phyloP scores from a whole-genome alignment of 2,888 invertebrate genomes.

The Caenorhabditis drosophilae region DNA sequence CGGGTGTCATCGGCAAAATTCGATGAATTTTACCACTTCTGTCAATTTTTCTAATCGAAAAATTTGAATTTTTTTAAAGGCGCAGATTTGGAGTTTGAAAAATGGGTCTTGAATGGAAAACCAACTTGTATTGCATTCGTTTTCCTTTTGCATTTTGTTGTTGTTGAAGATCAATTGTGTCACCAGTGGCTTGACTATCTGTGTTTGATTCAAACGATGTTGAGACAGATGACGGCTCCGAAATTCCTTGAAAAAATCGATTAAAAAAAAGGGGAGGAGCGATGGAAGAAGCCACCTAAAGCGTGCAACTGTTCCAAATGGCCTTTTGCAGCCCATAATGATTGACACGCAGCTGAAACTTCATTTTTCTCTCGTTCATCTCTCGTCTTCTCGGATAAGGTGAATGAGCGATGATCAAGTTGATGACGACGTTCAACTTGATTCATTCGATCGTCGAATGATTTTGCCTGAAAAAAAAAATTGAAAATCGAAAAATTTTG shows the following conservation, averaged over 20 bases:
- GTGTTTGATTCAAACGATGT: conserved; percentile 55
- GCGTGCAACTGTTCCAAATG: conserved; percentile 51
- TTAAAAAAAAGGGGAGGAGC: background rate
- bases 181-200: conserved; percentile 40
- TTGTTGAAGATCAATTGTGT: conserved; percentile 23
- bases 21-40: conserved; percentile 21
- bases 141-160: conserved; percentile 38
- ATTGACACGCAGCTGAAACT: conserved; percentile 46
- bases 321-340: conserved; percentile 48
- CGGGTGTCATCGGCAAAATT: conserved; percentile 30
- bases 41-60: background rate
- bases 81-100: background rate
- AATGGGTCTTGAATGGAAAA: background rate
- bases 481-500: background rate
- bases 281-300: conserved; percentile 14
- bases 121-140: conserved; percentile 47
- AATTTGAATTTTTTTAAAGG: background rate
- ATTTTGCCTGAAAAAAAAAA: conserved; percentile 37
- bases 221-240: conserved; percentile 50
- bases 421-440: conserved; percentile 15
- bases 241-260: conserved; percentile 26
- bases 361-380: conserved; percentile 21
- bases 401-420: conserved; percentile 27
- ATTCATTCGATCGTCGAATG: conserved; percentile 37
- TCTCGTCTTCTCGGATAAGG: conserved; percentile 9